Evolutionary conservation across 2,888 invertebrate genomes (phyloP), one percentile per base, ranked within the genome.

Genomic region (Eulithis prunata): DNA sequence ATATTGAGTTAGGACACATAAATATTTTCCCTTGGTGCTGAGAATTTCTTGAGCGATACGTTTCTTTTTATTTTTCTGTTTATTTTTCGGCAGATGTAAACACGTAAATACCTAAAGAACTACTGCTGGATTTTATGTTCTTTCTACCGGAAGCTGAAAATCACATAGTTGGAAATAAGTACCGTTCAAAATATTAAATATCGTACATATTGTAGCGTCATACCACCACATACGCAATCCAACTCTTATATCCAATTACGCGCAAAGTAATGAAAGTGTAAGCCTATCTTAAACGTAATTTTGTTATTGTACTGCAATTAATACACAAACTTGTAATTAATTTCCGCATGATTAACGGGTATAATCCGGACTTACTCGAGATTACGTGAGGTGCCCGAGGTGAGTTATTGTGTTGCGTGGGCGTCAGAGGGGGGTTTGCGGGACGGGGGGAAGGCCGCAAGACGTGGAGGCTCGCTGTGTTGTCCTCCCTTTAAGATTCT

Each of bases 401-500:
- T 89, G 88, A 90, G 87, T 89, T 91, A 91, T 92, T 87, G 86
- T 87, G 85, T 85, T 83, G 84, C 85, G 82, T 80, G 84, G 88
- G 82, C 77, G 81, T 56, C 43, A 81, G 79, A 76, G 73, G 76
- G 74, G 72, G 74, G 69, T 77, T 68, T 59, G 75, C 70, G 69
- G 71, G 70, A 72, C 21, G 73, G 62, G 71, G 60, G 57, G 59
- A 80, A 82, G 84, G 83, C 85, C 85, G 74, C 86, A 87, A 89
- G 88, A 86, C 82, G 90, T 87, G 91, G 87, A 88, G 85, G 83
- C 83, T 85, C 80, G 91, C 83, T 85, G 83, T 86, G 85, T 84
- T 89, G 89, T 91, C 90, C 91, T 93, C 90, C 90, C 90, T 89
- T 90, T 89, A 93, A 93, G 94, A 94, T 90, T 94, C 93, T 92